phyloP scores from a whole-genome alignment of 2,113 vertebrate genomes.

The Meleagris gallopavo region DNA sequence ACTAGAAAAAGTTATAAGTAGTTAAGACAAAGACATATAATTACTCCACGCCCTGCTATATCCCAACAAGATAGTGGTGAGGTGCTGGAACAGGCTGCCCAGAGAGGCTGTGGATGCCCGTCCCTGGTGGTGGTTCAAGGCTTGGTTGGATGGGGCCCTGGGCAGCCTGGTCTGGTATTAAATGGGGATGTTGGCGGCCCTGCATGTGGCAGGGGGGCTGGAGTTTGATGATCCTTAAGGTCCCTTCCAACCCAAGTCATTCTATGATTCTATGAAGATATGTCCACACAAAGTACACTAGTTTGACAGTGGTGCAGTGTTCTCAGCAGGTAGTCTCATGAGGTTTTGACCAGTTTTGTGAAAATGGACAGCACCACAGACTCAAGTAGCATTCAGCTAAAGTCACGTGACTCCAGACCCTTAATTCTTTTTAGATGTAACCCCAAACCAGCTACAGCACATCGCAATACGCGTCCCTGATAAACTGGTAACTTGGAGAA shows the following conservation, averaged over 20 bases:
- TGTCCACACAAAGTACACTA: background rate
- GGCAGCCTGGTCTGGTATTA: too few relatives aligned
- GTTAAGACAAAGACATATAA: background rate
- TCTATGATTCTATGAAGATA: too few relatives aligned
- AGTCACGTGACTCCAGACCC: background rate
- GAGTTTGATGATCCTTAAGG: too few relatives aligned
- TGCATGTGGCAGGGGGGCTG: too few relatives aligned
- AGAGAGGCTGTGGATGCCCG: too few relatives aligned
- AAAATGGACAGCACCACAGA: background rate
- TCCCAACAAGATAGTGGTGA: background rate
- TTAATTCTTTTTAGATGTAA: background rate
- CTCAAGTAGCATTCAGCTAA: background rate
- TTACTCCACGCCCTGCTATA: background rate
- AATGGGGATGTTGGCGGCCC: too few relatives aligned
- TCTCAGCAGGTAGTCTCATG: fast-evolving
- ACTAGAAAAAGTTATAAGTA: background rate
- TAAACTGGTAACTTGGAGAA: background rate
- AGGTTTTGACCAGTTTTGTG: background rate
- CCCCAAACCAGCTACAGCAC: background rate
- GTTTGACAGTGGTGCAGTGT: background rate
- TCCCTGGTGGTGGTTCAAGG: too few relatives aligned
- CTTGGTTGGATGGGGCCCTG: too few relatives aligned
- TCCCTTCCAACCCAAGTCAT: too few relatives aligned
- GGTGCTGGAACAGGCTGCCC: too few relatives aligned
- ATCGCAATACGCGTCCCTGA: background rate